These are phyloP conservation scores for Syncerus caffer DNA, from an alignment of 2,797 vertebrate genomes.

Conservation along the genomic window DNA sequence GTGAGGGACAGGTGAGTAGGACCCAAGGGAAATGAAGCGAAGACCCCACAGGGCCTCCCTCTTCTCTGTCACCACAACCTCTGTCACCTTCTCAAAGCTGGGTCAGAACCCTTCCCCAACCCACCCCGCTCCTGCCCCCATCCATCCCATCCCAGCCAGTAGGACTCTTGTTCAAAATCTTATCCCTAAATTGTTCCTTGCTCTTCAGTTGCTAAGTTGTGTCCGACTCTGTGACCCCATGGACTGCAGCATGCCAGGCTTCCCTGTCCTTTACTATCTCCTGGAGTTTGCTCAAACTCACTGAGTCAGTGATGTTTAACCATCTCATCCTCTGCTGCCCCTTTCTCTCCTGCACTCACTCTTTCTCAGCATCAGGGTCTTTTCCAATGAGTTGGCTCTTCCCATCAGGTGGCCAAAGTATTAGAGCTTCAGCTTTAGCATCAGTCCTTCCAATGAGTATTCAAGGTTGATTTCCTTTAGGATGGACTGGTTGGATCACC, in stretches of 20 bases:
- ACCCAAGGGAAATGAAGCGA: background rate
- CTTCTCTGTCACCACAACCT: background rate
- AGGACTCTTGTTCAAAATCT: background rate
- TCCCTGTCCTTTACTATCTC: background rate
- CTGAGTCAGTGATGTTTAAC: background rate
- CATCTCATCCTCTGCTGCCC: background rate
- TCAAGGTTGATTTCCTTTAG: background rate
- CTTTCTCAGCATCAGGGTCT: background rate
- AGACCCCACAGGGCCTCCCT: background rate
- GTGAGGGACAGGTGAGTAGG: background rate
- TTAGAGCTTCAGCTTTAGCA: background rate
- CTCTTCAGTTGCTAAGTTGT: background rate
- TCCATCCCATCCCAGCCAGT: background rate
- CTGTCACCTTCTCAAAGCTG: background rate
- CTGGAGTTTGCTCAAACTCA: background rate
- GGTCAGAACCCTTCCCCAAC: background rate
- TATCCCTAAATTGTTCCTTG: background rate
- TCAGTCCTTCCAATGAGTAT: background rate
- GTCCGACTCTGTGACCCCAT: background rate
- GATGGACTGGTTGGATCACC: background rate
- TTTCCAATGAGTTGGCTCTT: background rate
- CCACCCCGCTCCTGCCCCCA: accelerated
- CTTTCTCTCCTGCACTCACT: background rate
- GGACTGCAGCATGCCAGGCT: background rate
- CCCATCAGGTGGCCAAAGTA: background rate